A percentile compares a stretch with the other conserved stretches of the same genome.
These are phyloP conservation scores for Cosmia trapezina DNA, from an alignment of 2,888 invertebrate genomes.

Conservation along the genomic window DNA sequence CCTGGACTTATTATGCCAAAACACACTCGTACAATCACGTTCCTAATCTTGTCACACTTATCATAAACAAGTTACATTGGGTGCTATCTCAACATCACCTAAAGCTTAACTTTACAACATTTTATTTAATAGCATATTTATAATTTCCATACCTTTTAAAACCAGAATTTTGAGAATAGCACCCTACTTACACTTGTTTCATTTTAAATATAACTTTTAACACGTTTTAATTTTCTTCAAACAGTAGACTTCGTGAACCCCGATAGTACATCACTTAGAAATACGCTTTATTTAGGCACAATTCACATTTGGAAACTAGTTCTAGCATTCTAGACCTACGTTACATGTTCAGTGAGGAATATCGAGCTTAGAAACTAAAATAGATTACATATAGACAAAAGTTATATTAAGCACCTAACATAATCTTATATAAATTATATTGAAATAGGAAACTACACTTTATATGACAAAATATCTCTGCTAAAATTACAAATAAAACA, in stretches of 20 bases:
- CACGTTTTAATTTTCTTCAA: constrained; percentile 60
- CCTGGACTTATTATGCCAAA: constrained; percentile 10
- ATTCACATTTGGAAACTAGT: constrained; percentile 85
- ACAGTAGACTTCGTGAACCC: constrained; percentile 65
- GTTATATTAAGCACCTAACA: neutral
- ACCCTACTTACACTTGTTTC: constrained; percentile 61
- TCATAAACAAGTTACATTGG: constrained; percentile 49
- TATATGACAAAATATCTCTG: neutral
- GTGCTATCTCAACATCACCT: constrained; percentile 57
- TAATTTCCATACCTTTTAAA: constrained; percentile 41
- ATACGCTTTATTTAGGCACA: constrained; percentile 86
- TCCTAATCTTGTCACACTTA: constrained; percentile 61
- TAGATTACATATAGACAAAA: neutral
- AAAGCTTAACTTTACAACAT: constrained; percentile 32
- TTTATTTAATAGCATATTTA: constrained; percentile 40
- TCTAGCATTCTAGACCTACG: constrained; percentile 86
- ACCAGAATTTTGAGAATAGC: constrained; percentile 56
- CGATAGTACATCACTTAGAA: constrained; percentile 71
- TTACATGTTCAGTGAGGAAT: constrained; percentile 72
- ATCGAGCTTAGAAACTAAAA: constrained; percentile 20
- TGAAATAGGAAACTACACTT: constrained; percentile 10
- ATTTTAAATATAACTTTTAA: constrained; percentile 55
- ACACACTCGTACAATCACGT: constrained; percentile 59
- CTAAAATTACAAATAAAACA: constrained; percentile 9
- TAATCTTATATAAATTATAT: neutral